Base-by-base conservation (phyloP, 2,113 vertebrate species). In the Platichthys flesus region DNA sequence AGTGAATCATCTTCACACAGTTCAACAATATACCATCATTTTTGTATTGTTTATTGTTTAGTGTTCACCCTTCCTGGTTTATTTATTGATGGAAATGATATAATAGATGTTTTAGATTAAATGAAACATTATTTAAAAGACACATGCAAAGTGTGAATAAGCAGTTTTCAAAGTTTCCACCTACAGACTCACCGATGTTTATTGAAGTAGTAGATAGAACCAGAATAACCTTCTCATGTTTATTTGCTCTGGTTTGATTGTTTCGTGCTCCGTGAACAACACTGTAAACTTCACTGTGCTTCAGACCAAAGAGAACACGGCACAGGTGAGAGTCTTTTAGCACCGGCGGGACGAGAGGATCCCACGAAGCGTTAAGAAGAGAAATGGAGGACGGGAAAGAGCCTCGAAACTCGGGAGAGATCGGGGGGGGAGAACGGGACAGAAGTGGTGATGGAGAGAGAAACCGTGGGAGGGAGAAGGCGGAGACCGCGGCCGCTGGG, bases 311-410 rank as follows among this genome's bases (percentile, higher is more conserved):
- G 45, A 49, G 6, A 49, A 49, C 13, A 49, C 51, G 13, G 54
- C 10, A 69, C 51, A 51, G 21, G 47, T 54, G 31, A 66, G 62
- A 71, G 24, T 71, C 63, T 56, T 60, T 52, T 26, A 57, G 55
- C 54, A 60, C 23, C 67, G 60, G 3, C 66, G 67, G 14, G 71
- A 52, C 45, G 20, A 71, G 51, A 71, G 51, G 54, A 58, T 75
- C 28, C 52, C 62, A 57, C 54, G 18, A 31, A 55, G 67, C 42
- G 52, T 54, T 65, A 66, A 58, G 55, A 54, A 67, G 55, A 67
- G 31, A 66, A 42, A 51, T 56, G 49, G 9, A 26, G 35, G 57
- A 24, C 23, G 10, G 15, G 28, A 26, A 55, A 54, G 51, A 54
- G 51, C 8, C 18, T n/a, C 2, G 51, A n/a, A 20, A 21, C 51